Conservation (phyloP, 1,140 invertebrate species). For the Onthophagus taurus region DNA sequence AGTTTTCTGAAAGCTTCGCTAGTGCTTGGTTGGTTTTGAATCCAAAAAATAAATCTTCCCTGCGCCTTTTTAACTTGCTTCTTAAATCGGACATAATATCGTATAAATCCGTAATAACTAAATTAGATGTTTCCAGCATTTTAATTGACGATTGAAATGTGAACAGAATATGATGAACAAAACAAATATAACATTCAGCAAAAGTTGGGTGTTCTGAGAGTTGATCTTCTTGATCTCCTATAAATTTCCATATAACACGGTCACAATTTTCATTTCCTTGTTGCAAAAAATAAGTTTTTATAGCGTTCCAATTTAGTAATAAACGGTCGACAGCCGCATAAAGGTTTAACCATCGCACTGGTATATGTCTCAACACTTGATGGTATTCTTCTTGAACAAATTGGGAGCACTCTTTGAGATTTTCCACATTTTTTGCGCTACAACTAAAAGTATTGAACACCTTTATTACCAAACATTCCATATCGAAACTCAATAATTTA, state of each 20-base stretch:
- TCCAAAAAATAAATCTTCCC: conserved; percentile 5
- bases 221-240: conserved; percentile 7
- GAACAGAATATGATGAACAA: conserved; percentile 6
- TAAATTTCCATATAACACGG: conserved; percentile 5
- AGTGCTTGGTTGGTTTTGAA: conserved; percentile 6
- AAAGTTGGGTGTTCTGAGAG: conserved; percentile 9
- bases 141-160: conserved; percentile 10
- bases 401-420: conserved; percentile 2
- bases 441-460: conserved; percentile 7
- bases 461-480: conserved; percentile 4
- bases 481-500: conserved; percentile 1
- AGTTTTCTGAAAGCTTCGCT: conserved; percentile 1
- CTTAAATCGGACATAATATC: conserved; percentile 11
- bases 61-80: conserved; percentile 4
- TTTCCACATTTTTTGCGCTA: conserved; percentile 6
- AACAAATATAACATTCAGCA: conserved; percentile 9
- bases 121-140: conserved; percentile 6
- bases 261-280: conserved; percentile 6
- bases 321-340: conserved; percentile 6
- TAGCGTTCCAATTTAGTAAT: conserved; percentile 6
- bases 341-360: conserved; percentile 5
- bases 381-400: conserved; percentile 6
- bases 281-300: conserved; percentile 8
- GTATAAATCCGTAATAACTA: conserved; percentile 8
- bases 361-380: conserved; percentile 8